phyloP scores from a whole-genome alignment of 92 coral and sea anemone species.

The Porites lobata region DNA sequence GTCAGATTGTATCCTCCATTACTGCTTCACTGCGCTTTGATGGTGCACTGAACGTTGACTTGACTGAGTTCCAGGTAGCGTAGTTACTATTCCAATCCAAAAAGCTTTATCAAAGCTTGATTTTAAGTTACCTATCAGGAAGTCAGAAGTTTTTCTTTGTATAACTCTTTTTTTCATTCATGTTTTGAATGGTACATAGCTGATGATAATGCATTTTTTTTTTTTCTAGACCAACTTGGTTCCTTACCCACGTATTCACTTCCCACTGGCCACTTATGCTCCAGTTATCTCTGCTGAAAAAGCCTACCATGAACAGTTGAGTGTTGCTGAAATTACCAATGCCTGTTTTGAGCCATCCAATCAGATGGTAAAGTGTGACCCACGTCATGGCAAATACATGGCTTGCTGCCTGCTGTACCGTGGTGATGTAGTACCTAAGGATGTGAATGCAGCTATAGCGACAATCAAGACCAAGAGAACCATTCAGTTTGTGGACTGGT shows the following conservation, averaged over 20 bases:
- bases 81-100: too few species aligned
- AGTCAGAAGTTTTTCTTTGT: too few species aligned
- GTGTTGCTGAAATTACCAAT: conserved; percentile 93
- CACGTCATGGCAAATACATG: conserved; percentile 97
- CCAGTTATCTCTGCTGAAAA: conserved; percentile 98
- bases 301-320: conserved; percentile 96
- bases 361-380: conserved; percentile 95
- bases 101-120: too few species aligned
- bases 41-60: too few species aligned
- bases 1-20: conserved; percentile 87
- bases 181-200: too few species aligned
- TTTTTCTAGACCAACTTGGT: conserved; percentile 83
- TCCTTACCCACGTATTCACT: conserved; percentile 96
- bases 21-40: too few species aligned
- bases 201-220: too few species aligned
- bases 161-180: too few species aligned
- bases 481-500: conserved; percentile 95
- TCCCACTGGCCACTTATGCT: conserved; percentile 95
- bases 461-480: conserved; percentile 94
- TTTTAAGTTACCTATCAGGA: too few species aligned
- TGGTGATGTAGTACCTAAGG: conserved; percentile 95
- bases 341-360: conserved; percentile 96
- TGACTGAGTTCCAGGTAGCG: too few species aligned
- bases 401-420: conserved; percentile 96
- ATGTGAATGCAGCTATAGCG: conserved; percentile 94